phyloP scores from a whole-genome alignment of 2,113 vertebrate genomes.

The Calyptommatus sinebrachiatus region DNA sequence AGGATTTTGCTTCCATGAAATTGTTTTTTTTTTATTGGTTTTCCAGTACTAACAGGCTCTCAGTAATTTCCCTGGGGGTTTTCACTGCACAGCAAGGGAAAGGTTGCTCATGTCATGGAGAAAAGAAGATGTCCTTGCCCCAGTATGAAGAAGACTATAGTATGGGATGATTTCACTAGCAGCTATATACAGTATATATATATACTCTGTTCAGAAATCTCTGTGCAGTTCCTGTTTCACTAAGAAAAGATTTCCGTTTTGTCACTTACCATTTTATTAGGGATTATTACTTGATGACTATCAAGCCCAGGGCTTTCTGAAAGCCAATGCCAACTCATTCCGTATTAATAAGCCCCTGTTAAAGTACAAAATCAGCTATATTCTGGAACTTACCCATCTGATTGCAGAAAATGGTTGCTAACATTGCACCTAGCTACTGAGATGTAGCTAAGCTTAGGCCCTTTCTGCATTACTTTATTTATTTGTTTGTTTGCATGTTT shows the following conservation, averaged over 20 bases:
- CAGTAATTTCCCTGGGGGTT: constrained; percentile 21
- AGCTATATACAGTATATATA: background rate
- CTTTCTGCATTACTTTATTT: too few species aligned
- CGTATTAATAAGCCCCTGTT: too few species aligned
- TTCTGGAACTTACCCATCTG: too few species aligned
- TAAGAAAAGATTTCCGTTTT: background rate
- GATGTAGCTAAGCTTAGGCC: too few species aligned
- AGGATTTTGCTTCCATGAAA: constrained; percentile 26
- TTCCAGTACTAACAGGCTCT: constrained; percentile 24
- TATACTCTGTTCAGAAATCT: background rate
- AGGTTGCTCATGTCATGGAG: background rate
- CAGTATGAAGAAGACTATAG: background rate
- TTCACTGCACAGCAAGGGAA: constrained; percentile 7
- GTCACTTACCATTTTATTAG: background rate
- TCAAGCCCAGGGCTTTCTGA: too few species aligned
- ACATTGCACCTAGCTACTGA: too few species aligned
- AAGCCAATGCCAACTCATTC: too few species aligned
- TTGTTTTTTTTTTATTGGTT: constrained; percentile 35
- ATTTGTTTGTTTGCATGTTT: too few species aligned
- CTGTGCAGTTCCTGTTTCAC: too few species aligned
- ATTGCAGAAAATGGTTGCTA: too few species aligned
- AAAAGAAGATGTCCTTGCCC: background rate
- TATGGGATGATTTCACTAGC: background rate
- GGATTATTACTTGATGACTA: too few species aligned
- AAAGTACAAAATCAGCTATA: too few species aligned